Base-by-base conservation (phyloP, 2,797 vertebrate species). In the Menidia menidia region DNA sequence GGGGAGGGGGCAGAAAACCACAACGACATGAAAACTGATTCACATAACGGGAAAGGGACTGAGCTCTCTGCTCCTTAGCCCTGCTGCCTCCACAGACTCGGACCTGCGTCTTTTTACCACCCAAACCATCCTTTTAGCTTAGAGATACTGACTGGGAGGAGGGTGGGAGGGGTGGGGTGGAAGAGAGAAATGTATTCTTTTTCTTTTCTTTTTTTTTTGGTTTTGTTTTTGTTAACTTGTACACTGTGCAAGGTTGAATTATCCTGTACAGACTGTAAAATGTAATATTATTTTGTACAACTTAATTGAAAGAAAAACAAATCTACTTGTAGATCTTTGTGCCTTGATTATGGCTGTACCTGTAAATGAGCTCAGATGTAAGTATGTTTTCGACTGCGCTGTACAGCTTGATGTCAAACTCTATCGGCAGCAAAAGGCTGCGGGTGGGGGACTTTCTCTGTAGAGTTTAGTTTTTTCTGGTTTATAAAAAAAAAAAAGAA, bases 241-340 rank as follows among this genome's bases (percentile, higher is more conserved):
- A 95, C 94, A 95, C 95, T 94, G 95, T 96, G 96, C 96, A 96
- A 96, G 96, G 93, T 94, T 94, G 95, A 93, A 96, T 95, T 95
- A 95, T 95, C 96, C 93, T 98, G 96, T 98, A 97, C 96, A 97
- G 96, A 97, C 93, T 96, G 95, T 96, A 96, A 96, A 95, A 95
- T 96, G 95, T 96, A 96, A 96, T 95, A 95, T 96, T 97, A 96
- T 97, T 98, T 98, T 98, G 95, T 98, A 96, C 95, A 96, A 96
- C 95, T 96, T 98, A 96, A 96, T 95, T 95, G 95, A 95, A 94
- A 94, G 94, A 95, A 93, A 92, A 93, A 93, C 93, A 93, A 93
- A 94, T 94, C 93, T 96, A 92, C 94, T 95, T 94, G 95, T 95
- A 96, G 94, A 95, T 96, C 94, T 95, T 94, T 94, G 95, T 96